phyloP scores from a whole-genome alignment of 2,113 vertebrate species.

The Gallinago paraguaiae region DNA sequence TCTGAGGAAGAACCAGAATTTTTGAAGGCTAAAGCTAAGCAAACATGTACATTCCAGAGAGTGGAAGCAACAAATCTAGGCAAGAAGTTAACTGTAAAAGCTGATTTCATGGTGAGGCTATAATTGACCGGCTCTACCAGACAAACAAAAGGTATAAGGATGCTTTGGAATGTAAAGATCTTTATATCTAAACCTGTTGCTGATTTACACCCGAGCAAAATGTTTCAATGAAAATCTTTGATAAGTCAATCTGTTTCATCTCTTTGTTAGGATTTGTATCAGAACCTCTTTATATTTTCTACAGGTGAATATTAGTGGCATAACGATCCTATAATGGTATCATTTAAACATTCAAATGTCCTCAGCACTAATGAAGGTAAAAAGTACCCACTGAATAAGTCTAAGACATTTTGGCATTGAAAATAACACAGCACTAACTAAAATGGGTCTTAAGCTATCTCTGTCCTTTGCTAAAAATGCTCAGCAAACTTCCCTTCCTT shows the following conservation, averaged over 20 bases:
- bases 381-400: neutral
- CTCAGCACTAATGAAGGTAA: neutral
- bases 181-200: neutral
- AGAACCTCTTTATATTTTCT: neutral
- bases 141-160: neutral
- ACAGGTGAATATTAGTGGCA: neutral
- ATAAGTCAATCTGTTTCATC: neutral
- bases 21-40: neutral
- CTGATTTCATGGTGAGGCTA: neutral
- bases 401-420: neutral
- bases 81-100: neutral
- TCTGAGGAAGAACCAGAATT: neutral
- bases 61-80: neutral
- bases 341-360: neutral
- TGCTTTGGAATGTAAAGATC: neutral
- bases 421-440: neutral
- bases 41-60: neutral
- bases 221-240: neutral
- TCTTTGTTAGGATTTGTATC: neutral
- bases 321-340: neutral
- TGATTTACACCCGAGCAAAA: neutral
- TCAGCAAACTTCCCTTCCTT: neutral
- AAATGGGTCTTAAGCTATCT: neutral
- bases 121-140: neutral
- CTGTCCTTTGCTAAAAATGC: neutral